Percentiles rank a stretch among this genome's conserved stretches.
Evolutionary conservation across 2,797 vertebrate genomes (phyloP).

Genomic region (Pseudochirops corinnae): DNA sequence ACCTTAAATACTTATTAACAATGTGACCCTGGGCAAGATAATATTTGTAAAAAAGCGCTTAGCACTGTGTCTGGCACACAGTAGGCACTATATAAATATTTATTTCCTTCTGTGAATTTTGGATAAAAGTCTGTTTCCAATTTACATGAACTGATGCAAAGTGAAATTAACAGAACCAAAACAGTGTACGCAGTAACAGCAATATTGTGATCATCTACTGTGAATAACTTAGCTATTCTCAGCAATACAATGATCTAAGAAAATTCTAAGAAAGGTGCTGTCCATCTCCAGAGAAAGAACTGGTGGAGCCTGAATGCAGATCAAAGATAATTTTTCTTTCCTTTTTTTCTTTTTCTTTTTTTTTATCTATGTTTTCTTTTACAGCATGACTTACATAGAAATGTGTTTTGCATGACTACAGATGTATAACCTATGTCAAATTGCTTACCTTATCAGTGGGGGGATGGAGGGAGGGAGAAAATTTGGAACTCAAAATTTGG

Average conservation of each 20-base stretch:
- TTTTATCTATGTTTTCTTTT: not conserved
- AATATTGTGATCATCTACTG: not conserved
- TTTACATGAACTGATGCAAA: not conserved
- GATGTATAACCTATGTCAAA: not conserved
- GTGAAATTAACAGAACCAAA: not conserved
- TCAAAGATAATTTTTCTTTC: not conserved
- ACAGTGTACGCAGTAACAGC: not conserved
- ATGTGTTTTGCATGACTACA: not conserved
- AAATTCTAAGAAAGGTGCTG: not conserved
- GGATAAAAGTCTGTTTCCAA: not conserved
- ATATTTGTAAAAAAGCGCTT: not conserved
- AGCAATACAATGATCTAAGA: not conserved
- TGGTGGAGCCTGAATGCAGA: not conserved
- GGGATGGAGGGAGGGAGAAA: not conserved
- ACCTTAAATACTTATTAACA: not conserved
- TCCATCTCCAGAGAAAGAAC: not conserved
- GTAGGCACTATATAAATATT: not conserved
- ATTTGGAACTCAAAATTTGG: not conserved
- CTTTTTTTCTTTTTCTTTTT: not conserved
- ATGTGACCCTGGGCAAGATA: not conserved
- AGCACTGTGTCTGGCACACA: not conserved
- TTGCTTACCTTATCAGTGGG: not conserved
- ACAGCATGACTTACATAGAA: not conserved
- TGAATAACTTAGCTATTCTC: not conserved
- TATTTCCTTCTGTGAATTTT: not conserved